Evolutionary conservation across 2,797 vertebrate species (phyloP).

Genomic region (Protosalanx chinensis): DNA sequence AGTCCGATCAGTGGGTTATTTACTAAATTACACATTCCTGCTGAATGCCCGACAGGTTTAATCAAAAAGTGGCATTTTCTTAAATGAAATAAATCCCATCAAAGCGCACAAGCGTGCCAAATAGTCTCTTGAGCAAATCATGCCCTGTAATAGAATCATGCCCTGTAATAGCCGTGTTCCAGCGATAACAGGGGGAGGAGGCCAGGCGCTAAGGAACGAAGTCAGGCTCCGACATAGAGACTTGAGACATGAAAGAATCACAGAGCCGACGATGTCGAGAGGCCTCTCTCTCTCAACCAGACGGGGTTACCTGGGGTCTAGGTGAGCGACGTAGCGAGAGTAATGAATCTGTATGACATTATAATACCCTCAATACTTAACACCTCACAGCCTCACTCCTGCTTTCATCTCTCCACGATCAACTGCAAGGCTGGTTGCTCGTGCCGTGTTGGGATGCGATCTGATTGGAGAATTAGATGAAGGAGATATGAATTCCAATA

Average conservation of each 20-base stretch:
- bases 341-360: not conserved
- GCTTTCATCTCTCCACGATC: slow-evolving; percentile 20
- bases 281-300: not conserved
- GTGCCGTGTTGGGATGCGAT: not conserved
- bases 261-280: not conserved
- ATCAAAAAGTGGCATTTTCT: not conserved
- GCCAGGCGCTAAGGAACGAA: not conserved
- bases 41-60: too few relatives aligned
- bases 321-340: not conserved
- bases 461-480: slow-evolving; percentile 10
- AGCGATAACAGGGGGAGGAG: not conserved
- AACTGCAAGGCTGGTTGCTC: not conserved
- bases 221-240: not conserved
- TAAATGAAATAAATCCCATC: not conserved
- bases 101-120: not conserved
- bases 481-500: not conserved
- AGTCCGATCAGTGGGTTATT: too few relatives aligned
- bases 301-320: not conserved
- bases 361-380: not conserved
- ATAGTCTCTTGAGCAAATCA: not conserved
- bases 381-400: not conserved
- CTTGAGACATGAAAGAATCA: not conserved
- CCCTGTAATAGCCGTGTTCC: not conserved
- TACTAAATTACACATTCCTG: too few relatives aligned
- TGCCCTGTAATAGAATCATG: not conserved